phyloP scores from a whole-genome alignment of 2,888 invertebrate genomes.

The Platerodrilus igneus region DNA sequence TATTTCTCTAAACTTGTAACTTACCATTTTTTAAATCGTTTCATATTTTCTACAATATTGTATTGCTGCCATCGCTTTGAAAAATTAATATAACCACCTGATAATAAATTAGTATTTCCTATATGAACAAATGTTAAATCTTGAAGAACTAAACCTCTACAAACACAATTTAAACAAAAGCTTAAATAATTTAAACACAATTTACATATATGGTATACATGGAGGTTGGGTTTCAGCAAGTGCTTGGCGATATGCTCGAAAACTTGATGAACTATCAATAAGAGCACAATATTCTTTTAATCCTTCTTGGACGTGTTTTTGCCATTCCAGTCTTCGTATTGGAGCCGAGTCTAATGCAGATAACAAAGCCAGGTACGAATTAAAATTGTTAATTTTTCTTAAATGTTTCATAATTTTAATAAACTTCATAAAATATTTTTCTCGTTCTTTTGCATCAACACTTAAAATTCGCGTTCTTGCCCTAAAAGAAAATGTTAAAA shows the following conservation, averaged over 20 bases:
- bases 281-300: slow-evolving; percentile 92
- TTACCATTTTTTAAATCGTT: slow-evolving; percentile 94
- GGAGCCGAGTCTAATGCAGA: slow-evolving; percentile 97
- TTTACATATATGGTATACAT: slow-evolving; percentile 98
- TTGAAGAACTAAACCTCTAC: slow-evolving; percentile 93
- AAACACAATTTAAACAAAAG: no score
- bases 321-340: slow-evolving; percentile 87
- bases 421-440: slow-evolving; percentile 90
- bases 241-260: slow-evolving; percentile 93
- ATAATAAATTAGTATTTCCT: slow-evolving; percentile 87
- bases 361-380: slow-evolving; percentile 93
- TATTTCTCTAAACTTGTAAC: no score
- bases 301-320: slow-evolving; percentile 84
- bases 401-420: slow-evolving; percentile 98
- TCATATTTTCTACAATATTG: slow-evolving; percentile 97
- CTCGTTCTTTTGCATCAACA: slow-evolving; percentile 92
- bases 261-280: slow-evolving; percentile 97
- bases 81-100: slow-evolving; percentile 87
- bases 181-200: slow-evolving; percentile 33
- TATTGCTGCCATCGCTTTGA: slow-evolving; percentile 99
- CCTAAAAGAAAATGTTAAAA: slow-evolving; percentile 50
- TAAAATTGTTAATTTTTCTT: slow-evolving; percentile 96
- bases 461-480: slow-evolving; percentile 90
- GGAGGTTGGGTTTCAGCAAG: slow-evolving; percentile 93
- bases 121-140: slow-evolving; percentile 98